Evolutionary conservation across 2,113 vertebrate species (phyloP).

Genomic region (human (Homo sapiens)): DNA sequence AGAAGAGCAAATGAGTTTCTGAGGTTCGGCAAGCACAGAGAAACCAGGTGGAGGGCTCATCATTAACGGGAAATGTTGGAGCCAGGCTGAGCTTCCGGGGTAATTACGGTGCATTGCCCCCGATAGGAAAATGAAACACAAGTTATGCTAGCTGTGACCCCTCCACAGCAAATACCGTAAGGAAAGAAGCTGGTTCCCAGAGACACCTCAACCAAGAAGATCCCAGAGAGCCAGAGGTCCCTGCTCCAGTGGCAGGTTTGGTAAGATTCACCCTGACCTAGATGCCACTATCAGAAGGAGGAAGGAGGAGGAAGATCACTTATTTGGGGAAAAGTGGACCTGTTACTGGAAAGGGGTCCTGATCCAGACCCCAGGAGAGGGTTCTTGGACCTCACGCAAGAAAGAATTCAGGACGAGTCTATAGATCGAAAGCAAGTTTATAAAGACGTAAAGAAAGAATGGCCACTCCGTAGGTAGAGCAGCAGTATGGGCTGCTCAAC

Average conservation of each 20-base stretch:
- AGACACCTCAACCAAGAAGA: neutral
- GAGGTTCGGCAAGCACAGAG: neutral
- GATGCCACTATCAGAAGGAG: no score
- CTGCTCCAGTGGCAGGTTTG: neutral
- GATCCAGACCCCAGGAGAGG: no score
- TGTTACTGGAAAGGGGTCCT: no score
- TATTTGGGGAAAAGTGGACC: neutral
- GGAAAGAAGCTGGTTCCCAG: neutral
- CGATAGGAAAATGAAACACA: neutral
- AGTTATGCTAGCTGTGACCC: no score
- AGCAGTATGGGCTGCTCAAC: no score
- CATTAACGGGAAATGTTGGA: neutral
- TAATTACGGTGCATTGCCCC: neutral
- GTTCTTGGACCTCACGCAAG: no score
- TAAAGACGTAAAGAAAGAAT: no score
- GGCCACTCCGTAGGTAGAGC: no score
- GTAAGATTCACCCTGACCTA: neutral
- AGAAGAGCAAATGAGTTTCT: accelerated
- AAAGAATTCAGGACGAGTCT: no score
- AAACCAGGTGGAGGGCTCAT: neutral
- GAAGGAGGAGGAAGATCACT: neutral
- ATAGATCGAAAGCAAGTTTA: no score
- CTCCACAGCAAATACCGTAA: neutral
- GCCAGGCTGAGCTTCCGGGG: neutral
- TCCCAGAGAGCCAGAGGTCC: neutral